Evolutionary conservation across 1,140 invertebrate genomes (phyloP), one percentile per base, ranked within the genome.

Genomic region (Lethocerus indicus): DNA sequence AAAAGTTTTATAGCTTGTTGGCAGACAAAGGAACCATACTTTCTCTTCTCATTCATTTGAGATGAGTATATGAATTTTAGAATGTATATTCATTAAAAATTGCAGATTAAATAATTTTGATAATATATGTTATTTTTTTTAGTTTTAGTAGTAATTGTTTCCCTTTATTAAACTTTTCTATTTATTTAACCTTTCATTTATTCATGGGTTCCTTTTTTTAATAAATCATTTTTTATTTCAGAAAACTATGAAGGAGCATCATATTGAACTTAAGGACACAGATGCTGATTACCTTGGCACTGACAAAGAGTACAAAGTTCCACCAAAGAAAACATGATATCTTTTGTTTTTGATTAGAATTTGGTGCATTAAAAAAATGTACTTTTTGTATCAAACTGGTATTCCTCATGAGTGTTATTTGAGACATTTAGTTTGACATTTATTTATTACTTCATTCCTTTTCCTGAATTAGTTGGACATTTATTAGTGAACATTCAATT

Each of bases 191-290:
- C 14, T 24, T 20, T 24, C n/a, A 4, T 6, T 3, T 20, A 42
- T 42, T 3, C 9, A 3, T 3, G 4, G 16, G 18, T 43, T 4
- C n/a, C 27, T 24, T 28, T 46, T 5, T 5, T 28, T 23, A 9
- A 23, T 24, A 9, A 6, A 18, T 23, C 25, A 24, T 20, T 37
- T 51, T 45, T 14, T 46, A 50, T 52, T 53, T 46, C 48, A 56
- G 54, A 56, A 53, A 53, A 52, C 51, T 13, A 56, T 56, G 54
- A 56, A 53, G 40, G 54, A 56, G 43, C 39, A 56, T 29, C 49
- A 56, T 24, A 56, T 56, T 29, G 54, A 56, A 41, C 21, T 56
- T 18, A 56, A 51, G 35, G 54, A 56, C 32, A 41, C 46, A 7
- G 54, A 53, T 16, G 47, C 43, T 16, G 25, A 52, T n/a, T 41